phyloP scores from a whole-genome alignment of 2,888 invertebrate genomes.

The Cylloceria caligata region DNA sequence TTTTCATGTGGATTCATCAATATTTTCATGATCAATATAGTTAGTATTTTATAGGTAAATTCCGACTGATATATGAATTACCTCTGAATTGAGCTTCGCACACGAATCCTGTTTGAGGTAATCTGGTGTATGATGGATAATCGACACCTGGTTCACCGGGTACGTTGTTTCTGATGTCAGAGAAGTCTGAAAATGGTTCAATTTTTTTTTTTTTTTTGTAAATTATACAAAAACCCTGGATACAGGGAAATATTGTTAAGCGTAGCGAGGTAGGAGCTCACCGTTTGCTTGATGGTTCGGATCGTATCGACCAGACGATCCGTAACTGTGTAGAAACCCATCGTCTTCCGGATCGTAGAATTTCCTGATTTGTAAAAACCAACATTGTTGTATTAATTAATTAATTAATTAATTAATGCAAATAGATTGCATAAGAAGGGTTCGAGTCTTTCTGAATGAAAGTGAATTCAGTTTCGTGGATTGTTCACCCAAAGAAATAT shows the following conservation, averaged over 20 bases:
- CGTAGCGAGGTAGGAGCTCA: conserved; percentile 47
- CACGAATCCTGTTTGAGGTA: conserved; percentile 88
- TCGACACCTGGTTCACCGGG: conserved; percentile 89
- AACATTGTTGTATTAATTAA: conserved; percentile 7
- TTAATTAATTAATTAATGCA: not conserved
- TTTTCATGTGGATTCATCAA: too few relatives aligned
- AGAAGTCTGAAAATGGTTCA: conserved; percentile 80
- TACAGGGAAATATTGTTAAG: not conserved
- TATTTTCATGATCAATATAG: too few relatives aligned
- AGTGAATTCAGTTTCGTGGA: not conserved
- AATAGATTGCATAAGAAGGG: not conserved
- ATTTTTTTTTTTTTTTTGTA: not conserved
- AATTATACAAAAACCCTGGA: too few relatives aligned
- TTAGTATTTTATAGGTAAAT: too few relatives aligned
- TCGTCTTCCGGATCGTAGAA: conserved; percentile 80
- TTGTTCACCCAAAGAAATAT: not conserved
- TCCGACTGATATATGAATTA: too few relatives aligned
- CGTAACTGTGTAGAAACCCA: conserved; percentile 79
- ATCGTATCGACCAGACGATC: conserved; percentile 80
- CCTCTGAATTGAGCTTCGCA: conserved; percentile 88
- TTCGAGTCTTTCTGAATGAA: not conserved
- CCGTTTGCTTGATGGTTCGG: conserved; percentile 83
- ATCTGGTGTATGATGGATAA: conserved; percentile 87
- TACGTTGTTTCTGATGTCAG: conserved; percentile 88
- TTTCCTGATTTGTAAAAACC: conserved; percentile 75